Base-by-base conservation (phyloP, 37 sponge, comb jelly and placozoan species). In the Eunapius fragilis region DNA sequence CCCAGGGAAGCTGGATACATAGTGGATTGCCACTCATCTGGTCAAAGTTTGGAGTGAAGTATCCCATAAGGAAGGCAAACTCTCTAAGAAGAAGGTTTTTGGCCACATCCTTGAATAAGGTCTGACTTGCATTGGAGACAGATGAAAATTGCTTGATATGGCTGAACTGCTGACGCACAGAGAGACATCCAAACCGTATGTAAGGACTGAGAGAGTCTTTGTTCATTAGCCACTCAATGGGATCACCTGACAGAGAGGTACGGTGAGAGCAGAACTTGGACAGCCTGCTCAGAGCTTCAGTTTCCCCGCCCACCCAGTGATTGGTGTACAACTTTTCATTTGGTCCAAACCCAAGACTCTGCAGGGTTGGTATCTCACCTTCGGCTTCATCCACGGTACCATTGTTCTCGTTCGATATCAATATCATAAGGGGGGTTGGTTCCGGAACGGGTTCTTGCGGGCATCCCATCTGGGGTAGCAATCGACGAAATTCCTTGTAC, bases 1-100 rank as follows among this genome's bases (percentile, higher is more conserved):
- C 97, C 97, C 97, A 97, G 25, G 97, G 97, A 14, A 97, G 87
- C 78, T 92, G 90, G 31, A 90, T 88, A 70, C 96, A 95, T 45
- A 88, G 71, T 6, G 90, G 87, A 67, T 95, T 95, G 48, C 88
- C 93, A 6, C 71, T 25, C 90, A 95, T 95, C 38, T 82, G 74
- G 72, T 90, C 90, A 74, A 95, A 95, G 68, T 90, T 85, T 14
- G 92, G 93, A 31, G 77, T 49, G 69, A 73, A 47, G 35, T 58
- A 79, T 0, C 91, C 92, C 25, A 92, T 84, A n/a, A 83, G 82
- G 77, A 80, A 95, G 26, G 96, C 88, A 86, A 95, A 90, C 75
- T 95, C 96, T 32, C 96, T 80, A 73, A 92, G 84, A 2, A 92
- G 67, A 32, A 95, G 88, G 58, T 90, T 90, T 74, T 90, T 92